Conservation (phyloP, 2,113 vertebrate genomes). For the Peromyscus polionotus region DNA sequence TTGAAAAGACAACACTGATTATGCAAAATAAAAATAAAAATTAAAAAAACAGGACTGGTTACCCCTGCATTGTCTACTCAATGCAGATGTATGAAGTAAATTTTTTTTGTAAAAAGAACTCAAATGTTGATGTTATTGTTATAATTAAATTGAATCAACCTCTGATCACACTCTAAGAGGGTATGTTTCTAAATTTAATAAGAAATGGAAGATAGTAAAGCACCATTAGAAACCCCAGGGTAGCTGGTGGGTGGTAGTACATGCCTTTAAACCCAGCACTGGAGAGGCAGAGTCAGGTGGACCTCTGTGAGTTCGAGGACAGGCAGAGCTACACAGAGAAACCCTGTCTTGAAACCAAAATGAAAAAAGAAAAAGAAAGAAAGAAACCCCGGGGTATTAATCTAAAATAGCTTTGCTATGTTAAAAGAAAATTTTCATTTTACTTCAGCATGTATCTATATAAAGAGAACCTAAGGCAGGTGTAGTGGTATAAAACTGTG, state of each 20-base stretch:
- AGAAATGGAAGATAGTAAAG: background rate
- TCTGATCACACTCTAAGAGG: background rate
- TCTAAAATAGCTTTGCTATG: slow-evolving; percentile 17
- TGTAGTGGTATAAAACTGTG: background rate
- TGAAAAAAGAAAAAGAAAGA: fast-evolving
- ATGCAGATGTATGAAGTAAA: background rate
- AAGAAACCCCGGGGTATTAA: background rate
- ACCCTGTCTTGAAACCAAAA: background rate
- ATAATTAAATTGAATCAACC: background rate
- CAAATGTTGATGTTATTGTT: background rate
- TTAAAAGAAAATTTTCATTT: background rate
- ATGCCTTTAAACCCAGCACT: background rate
- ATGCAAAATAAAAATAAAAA: background rate
- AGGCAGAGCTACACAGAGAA: background rate
- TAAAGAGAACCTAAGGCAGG: background rate
- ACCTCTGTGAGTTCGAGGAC: background rate
- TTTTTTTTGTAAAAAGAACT: background rate
- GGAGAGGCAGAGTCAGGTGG: background rate
- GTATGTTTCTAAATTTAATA: background rate
- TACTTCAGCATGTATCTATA: background rate
- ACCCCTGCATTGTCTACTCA: background rate
- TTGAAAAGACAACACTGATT: slow-evolving; percentile 7
- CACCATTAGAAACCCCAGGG: background rate
- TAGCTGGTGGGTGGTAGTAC: background rate
- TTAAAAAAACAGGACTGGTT: background rate